Evolutionary conservation across 2,113 vertebrate genomes (phyloP).

Genomic region (Caloenas nicobarica): DNA sequence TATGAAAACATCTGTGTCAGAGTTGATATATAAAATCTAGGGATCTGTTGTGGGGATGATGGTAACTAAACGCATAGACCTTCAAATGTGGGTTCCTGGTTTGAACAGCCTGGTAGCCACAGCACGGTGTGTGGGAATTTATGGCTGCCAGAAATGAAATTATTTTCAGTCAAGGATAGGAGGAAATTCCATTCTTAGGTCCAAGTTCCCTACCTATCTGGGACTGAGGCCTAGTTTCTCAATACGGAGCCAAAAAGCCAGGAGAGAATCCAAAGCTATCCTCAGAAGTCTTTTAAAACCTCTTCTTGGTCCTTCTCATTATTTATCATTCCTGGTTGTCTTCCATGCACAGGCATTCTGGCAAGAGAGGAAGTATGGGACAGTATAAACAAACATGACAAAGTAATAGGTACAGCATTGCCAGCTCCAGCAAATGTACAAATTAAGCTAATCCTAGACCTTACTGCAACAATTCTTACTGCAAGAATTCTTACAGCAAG

Average conservation of each 20-base stretch:
- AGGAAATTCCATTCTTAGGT: background rate
- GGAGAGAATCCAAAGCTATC: background rate
- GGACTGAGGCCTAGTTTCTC: background rate
- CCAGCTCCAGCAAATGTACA: background rate
- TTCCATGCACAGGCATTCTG: background rate
- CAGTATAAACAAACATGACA: background rate
- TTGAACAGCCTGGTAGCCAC: background rate
- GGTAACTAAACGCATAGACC: fast-evolving
- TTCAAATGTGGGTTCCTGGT: background rate
- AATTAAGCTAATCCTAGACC: background rate
- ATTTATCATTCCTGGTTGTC: background rate
- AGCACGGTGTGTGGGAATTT: background rate
- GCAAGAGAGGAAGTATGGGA: background rate
- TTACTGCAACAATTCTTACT: background rate
- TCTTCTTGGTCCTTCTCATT: background rate
- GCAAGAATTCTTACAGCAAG: too few species aligned
- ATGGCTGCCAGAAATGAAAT: background rate
- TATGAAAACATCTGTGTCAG: background rate
- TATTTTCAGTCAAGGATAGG: background rate
- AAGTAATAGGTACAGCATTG: background rate
- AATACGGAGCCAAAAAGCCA: background rate
- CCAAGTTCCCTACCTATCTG: background rate
- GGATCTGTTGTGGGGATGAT: background rate
- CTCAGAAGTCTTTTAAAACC: background rate
- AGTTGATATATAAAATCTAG: background rate